Percentiles rank a stretch among this genome's conserved stretches.
Conservation (phyloP, 2,797 vertebrate species). For the Brotula barbata region DNA sequence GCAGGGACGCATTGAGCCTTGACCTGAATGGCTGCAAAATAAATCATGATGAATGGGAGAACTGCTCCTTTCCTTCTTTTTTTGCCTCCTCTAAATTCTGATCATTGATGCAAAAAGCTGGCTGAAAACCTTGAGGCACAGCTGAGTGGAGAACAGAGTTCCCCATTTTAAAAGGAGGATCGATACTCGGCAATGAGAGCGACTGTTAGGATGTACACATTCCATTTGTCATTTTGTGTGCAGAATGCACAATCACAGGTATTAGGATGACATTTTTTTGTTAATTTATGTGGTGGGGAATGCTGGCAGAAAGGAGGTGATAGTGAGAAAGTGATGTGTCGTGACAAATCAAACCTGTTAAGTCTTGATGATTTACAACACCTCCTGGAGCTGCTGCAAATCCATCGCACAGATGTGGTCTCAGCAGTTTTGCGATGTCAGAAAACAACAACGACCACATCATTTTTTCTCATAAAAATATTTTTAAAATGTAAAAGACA, state of each 20-base stretch:
- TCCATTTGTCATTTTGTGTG: background rate
- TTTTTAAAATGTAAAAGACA: conserved; percentile 3
- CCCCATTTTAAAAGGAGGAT: background rate
- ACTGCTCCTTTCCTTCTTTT: background rate
- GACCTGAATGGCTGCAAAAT: background rate
- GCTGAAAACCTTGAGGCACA: background rate
- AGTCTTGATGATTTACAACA: conserved; percentile 18
- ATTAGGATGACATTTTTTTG: background rate
- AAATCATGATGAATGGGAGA: conserved; percentile 14
- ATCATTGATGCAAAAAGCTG: conserved; percentile 4
- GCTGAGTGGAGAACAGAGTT: conserved; percentile 6
- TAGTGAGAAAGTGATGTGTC: background rate
- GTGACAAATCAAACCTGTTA: conserved; percentile 2
- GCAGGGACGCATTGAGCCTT: background rate
- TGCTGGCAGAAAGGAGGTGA: background rate
- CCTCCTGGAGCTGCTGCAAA: conserved; percentile 5
- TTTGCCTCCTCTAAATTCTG: background rate
- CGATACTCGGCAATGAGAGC: conserved; percentile 15
- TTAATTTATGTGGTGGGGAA: background rate
- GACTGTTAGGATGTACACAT: conserved; percentile 5
- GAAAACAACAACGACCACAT: conserved; percentile 11
- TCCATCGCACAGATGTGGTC: background rate
- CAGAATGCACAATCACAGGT: background rate
- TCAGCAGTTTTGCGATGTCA: conserved; percentile 11
- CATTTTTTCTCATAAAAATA: background rate